A percentile compares a stretch with the other conserved stretches of the same genome.
These are phyloP conservation scores for Priocnemis perturbator DNA, from an alignment of 2,888 invertebrate genomes.

Conservation along the genomic window DNA sequence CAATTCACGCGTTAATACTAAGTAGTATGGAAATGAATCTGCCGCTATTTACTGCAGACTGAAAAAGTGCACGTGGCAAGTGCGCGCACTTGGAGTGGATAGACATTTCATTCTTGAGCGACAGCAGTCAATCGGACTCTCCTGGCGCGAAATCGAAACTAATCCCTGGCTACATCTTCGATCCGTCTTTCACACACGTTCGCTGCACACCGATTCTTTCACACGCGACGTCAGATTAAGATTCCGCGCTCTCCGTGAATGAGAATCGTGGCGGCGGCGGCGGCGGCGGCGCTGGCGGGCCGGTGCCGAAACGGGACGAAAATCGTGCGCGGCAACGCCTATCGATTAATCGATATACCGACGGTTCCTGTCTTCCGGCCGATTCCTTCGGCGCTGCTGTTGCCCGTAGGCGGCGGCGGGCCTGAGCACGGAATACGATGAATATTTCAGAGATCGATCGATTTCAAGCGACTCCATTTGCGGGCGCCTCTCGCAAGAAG, in stretches of 20 bases:
- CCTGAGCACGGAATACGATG: conserved; percentile 53
- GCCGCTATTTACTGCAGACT: no score
- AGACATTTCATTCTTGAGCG: no score
- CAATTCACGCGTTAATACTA: no score
- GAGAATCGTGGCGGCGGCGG: background rate
- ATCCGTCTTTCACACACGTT: background rate
- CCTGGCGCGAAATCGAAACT: no score
- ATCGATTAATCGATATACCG: conserved; percentile 47
- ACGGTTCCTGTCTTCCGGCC: conserved; percentile 29
- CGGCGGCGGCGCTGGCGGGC: no score
- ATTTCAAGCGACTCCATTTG: conserved; percentile 52
- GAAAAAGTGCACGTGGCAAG: no score
- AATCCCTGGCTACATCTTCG: background rate
- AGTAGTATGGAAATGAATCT: no score
- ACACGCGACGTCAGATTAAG: no score
- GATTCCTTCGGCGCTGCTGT: conserved; percentile 45
- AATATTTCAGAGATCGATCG: conserved; percentile 67
- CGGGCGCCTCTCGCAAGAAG: conserved; percentile 35
- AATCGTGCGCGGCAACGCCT: conserved; percentile 30
- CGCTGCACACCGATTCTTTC: background rate
- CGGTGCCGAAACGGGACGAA: conserved; percentile 23
- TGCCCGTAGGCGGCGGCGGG: conserved; percentile 21
- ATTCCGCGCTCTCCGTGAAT: background rate
- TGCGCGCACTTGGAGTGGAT: no score
- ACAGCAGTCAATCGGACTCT: no score